phyloP scores from a whole-genome alignment of 2,113 vertebrate species.

The Zeus faber region DNA sequence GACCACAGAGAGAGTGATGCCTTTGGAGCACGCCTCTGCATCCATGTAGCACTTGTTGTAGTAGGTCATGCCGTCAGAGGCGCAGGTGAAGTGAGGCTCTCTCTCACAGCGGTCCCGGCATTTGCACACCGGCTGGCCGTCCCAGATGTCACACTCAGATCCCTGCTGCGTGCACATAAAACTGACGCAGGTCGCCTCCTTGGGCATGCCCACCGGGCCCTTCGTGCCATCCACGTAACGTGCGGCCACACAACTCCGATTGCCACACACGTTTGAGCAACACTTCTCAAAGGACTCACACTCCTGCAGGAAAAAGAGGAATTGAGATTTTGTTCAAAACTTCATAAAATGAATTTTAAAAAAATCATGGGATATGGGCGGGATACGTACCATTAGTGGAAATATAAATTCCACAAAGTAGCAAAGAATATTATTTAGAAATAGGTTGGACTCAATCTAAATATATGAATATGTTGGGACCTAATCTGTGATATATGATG shows the following conservation, averaged over 20 bases:
- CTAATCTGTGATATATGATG: not conserved
- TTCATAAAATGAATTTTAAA: too few species aligned
- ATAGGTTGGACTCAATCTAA: too few species aligned
- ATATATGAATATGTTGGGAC: not conserved
- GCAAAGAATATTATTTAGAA: too few species aligned
- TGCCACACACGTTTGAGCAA: slow-evolving; percentile 95
- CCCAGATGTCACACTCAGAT: slow-evolving; percentile 94
- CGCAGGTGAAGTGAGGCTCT: slow-evolving; percentile 95
- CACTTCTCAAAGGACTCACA: slow-evolving; percentile 95
- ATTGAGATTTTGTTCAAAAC: too few species aligned
- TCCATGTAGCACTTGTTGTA: slow-evolving; percentile 99
- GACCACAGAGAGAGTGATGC: slow-evolving; percentile 85
- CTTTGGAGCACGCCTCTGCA: slow-evolving; percentile 93
- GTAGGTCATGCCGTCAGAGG: slow-evolving; percentile 95
- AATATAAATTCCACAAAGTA: too few species aligned
- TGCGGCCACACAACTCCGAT: slow-evolving; percentile 90
- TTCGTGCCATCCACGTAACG: slow-evolving; percentile 85
- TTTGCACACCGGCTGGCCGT: slow-evolving; percentile 90
- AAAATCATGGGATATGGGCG: too few species aligned
- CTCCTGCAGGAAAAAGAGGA: too few species aligned
- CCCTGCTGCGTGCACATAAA: slow-evolving; percentile 96
- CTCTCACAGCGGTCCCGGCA: slow-evolving; percentile 94
- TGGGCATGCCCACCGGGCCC: slow-evolving; percentile 84
- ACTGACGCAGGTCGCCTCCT: slow-evolving; percentile 84
- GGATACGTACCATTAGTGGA: too few species aligned